A percentile compares a stretch with the other conserved stretches of the same genome.
phyloP scores from a whole-genome alignment of 2,888 invertebrate species.

The Luperina testacea region DNA sequence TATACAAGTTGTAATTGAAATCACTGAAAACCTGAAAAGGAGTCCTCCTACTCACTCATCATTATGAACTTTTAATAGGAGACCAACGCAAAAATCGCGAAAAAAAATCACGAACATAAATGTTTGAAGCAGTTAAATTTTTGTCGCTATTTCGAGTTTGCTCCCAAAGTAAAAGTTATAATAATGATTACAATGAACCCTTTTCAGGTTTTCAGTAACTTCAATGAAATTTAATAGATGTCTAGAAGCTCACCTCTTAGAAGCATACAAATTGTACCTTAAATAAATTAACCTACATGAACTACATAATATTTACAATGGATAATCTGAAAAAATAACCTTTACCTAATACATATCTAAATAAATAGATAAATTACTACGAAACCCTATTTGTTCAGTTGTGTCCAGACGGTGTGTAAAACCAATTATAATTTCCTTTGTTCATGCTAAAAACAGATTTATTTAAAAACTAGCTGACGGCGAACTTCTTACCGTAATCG shows the following conservation, averaged over 20 bases:
- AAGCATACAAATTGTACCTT: constrained; percentile 20
- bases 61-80: background rate
- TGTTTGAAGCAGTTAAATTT: background rate
- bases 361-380: constrained; percentile 51
- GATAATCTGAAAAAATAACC: constrained; percentile 29
- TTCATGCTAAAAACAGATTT: background rate
- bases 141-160: background rate
- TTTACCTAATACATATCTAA: constrained; percentile 41
- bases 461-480: background rate
- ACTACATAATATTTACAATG: constrained; percentile 56
- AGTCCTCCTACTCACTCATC: background rate
- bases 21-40: background rate
- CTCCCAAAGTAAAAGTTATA: too few species aligned
- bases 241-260: constrained; percentile 2
- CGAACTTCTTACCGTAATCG: background rate
- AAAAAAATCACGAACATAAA: background rate
- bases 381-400: background rate
- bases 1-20: background rate
- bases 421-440: background rate
- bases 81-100: background rate
- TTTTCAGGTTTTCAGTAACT: background rate
- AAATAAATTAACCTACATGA: constrained; percentile 50
- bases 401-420: background rate
- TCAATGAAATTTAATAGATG: background rate
- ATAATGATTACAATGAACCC: background rate